Evolutionary conservation across 2,888 invertebrate genomes (phyloP).

Genomic region (Tachystola acroxantha): DNA sequence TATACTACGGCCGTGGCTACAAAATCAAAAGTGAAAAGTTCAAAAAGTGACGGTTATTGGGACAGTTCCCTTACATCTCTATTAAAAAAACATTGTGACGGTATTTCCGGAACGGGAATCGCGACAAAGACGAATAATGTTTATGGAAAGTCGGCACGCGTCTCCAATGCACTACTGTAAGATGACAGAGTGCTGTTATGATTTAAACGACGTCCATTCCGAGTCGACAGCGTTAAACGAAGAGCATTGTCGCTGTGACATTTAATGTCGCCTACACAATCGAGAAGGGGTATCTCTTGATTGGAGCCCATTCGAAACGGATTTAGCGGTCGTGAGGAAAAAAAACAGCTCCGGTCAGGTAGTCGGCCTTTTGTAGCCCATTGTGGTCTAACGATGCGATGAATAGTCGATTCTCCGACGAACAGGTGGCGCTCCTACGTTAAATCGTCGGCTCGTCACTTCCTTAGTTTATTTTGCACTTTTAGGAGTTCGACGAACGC

Average conservation of each 20-base stretch:
- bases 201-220: conserved; percentile 39
- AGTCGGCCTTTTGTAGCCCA: conserved; percentile 46
- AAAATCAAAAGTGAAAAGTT: too few species aligned
- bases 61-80: too few species aligned
- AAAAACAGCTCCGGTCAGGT: conserved; percentile 50
- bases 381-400: conserved; percentile 65
- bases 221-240: conserved; percentile 40
- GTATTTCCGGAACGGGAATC: conserved; percentile 27
- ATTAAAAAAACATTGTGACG: conserved; percentile 24
- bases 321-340: conserved; percentile 24
- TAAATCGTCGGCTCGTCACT: conserved; percentile 27
- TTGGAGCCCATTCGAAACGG: conserved; percentile 32
- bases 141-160: conserved; percentile 52
- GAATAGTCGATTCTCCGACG: conserved; percentile 32
- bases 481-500: conserved; percentile 67
- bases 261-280: conserved; percentile 56
- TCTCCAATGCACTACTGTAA: conserved; percentile 33
- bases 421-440: conserved; percentile 54
- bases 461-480: conserved; percentile 50
- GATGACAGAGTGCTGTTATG: conserved; percentile 53
- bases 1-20: too few species aligned
- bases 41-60: too few species aligned
- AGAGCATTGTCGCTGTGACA: conserved; percentile 56
- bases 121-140: conserved; percentile 42
- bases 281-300: conserved; percentile 42